Base-by-base conservation (phyloP, 1,140 invertebrate genomes). In the Drosophila subobscura region DNA sequence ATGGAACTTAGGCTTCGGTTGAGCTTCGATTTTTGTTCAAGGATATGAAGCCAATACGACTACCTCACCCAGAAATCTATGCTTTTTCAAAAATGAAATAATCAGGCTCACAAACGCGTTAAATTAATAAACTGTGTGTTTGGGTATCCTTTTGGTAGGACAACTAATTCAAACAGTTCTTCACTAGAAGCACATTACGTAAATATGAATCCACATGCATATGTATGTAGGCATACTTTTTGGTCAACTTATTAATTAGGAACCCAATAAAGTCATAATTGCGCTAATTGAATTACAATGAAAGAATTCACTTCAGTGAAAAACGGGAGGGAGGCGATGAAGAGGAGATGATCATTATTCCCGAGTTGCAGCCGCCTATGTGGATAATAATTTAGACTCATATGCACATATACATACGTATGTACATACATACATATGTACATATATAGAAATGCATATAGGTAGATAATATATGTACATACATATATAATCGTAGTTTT, bases 261-360 rank as follows among this genome's bases (percentile, higher is more conserved):
- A 68, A 68, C 41, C 27, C 37, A 68, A 68, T 68, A 54, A 68
- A 14, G n/a, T 25, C 14, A 45, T 25, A 68, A 42, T n/a, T 33
- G n/a, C 41, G 7, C 63, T 68, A 68, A 68, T 68, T 68, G 51
- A 68, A 68, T 68, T 49, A 68, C 20, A 33, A 42, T 42, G 47
- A 25, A 7, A 68, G 66, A 68, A 50, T 68, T 68, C 64, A 66
- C 66, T 68, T 20, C 42, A 68, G 5, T 7, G 29, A 20, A 40
- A 20, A 22, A 29, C 2, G 14, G 50, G 47, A 8, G 12, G 3
- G 20, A 4, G n/a, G 33, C 45, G 33, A 10, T 64, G 59, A 14
- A 40, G 33, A 42, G 63, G 4, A 10, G 8, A 20, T 0, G 16
- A 20, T 20, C 16, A 20, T 20, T 20, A 20, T 33, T 2, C 10